A percentile compares a stretch with the other conserved stretches of the same genome.
These are phyloP conservation scores for Trichonephila inaurata DNA, from an alignment of 1,140 invertebrate genomes.

Conservation along the genomic window DNA sequence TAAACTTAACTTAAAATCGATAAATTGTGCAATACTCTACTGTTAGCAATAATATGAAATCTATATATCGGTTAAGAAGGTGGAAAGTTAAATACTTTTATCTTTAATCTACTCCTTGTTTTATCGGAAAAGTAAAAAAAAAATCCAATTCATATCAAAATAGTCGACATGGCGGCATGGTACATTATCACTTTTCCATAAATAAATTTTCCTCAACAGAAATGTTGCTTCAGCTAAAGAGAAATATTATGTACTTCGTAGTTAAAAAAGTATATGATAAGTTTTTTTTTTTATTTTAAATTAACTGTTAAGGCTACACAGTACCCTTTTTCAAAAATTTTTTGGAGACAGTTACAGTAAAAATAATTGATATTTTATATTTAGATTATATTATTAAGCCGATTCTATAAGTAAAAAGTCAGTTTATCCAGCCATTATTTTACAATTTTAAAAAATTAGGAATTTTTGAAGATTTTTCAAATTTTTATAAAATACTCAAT, in stretches of 20 bases:
- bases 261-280: too few species aligned
- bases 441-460: too few species aligned
- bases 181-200: not conserved
- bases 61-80: constrained; percentile 20
- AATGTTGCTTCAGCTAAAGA: not conserved
- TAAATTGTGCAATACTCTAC: not conserved
- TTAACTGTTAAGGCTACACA: too few species aligned
- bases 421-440: too few species aligned
- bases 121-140: not conserved
- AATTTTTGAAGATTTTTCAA: too few species aligned
- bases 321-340: too few species aligned
- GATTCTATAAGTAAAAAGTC: too few species aligned
- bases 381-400: too few species aligned
- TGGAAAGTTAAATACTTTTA: constrained; percentile 18
- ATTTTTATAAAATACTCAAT: too few species aligned
- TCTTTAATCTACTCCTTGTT: constrained; percentile 5
- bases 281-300: too few species aligned
- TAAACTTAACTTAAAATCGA: constrained; percentile 43
- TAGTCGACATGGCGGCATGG: not conserved
- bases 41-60: constrained; percentile 52
- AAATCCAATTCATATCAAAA: not conserved
- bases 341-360: too few species aligned
- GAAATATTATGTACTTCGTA: not conserved
- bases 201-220: not conserved
- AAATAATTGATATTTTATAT: too few species aligned